Evolutionary conservation across 2,888 invertebrate species (phyloP), one percentile per base, ranked within the genome.

Genomic region (Andrena chrysosceles): DNA sequence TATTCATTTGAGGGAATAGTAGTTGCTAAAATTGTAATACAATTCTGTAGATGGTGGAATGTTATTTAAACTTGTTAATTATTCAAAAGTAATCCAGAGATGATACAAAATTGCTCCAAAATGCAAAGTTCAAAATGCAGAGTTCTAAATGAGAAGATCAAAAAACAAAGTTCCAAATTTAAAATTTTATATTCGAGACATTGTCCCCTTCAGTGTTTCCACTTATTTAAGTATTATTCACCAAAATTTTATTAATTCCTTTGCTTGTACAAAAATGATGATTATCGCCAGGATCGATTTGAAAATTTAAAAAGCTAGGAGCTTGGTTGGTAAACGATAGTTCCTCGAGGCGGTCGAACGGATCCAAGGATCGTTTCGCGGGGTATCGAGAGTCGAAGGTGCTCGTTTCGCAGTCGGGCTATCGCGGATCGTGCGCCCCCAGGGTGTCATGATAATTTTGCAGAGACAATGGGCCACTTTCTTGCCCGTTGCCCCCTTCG

Each of bases 361-460:
- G 56, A 20, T 63, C 63, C 29, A 69, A 66, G 66, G 78, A 76
- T 85, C 70, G 10, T 56, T 42, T 56, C 16, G 33, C 49, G 29
- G 33, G 33, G 56, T 31, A 85, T 64, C 71, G 81, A 69, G 69
- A 72, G 68, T 69, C 68, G 77, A 85, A 82, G 84, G 68, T 80
- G 60, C 76, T 85, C 80, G 87, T 87, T 85, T 86, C 83, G 74
- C 75, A 79, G 81, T 62, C 72, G 56, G 49, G 69, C 72, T 77
- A 77, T 80, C 77, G 67, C 59, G 48, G 82, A 84, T 86, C 86
- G 86, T 86, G 81, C 26, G 85, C 85, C 87, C 87, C 70, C 78
- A 54, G 87, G 86, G 85, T 86, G 86, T 81, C 86, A 69, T 80
- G 87, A 87, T 83, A 85, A 87, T 87, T 87, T 85, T 72, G 48